These are phyloP conservation scores for Sarcophilus harrisii DNA, from an alignment of 2,797 vertebrate species.

Conservation along the genomic window DNA sequence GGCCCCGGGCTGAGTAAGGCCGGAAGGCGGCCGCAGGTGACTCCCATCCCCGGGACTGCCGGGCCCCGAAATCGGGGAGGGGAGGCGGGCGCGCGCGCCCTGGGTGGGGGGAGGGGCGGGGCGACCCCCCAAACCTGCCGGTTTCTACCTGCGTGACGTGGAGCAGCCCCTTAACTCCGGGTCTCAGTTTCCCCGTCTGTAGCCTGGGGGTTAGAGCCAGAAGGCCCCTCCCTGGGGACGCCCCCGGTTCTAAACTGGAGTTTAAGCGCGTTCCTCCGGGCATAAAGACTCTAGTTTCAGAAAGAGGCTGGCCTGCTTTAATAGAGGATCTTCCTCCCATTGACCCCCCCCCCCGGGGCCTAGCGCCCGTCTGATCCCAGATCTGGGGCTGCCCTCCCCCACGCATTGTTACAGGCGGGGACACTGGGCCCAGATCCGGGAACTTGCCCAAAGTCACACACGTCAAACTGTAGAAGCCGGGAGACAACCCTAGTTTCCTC, in stretches of 20 bases:
- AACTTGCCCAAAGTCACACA: too few relatives aligned
- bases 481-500: too few relatives aligned
- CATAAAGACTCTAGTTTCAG: not conserved
- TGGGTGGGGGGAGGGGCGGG: not conserved
- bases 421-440: too few relatives aligned
- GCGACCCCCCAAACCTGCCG: not conserved
- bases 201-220: too few relatives aligned
- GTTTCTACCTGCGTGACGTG: not conserved
- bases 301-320: not conserved
- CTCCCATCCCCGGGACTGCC: not conserved
- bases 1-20: not conserved
- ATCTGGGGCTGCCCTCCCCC: too few relatives aligned
- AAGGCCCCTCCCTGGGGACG: not conserved
- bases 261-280: not conserved
- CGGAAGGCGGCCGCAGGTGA: constrained; percentile 54
- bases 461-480: too few relatives aligned
- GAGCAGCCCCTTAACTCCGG: not conserved
- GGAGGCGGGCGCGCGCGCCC: not conserved
- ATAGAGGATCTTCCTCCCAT: not conserved
- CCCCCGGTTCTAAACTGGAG: not conserved
- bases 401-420: too few relatives aligned
- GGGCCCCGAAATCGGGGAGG: not conserved
- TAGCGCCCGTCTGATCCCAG: too few relatives aligned
- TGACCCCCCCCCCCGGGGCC: not conserved
- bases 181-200: not conserved